Percentiles rank a stretch among this genome's conserved stretches.
These are phyloP conservation scores for Corydoras maculifer DNA, from an alignment of 2,113 vertebrate genomes.

Conservation along the genomic window DNA sequence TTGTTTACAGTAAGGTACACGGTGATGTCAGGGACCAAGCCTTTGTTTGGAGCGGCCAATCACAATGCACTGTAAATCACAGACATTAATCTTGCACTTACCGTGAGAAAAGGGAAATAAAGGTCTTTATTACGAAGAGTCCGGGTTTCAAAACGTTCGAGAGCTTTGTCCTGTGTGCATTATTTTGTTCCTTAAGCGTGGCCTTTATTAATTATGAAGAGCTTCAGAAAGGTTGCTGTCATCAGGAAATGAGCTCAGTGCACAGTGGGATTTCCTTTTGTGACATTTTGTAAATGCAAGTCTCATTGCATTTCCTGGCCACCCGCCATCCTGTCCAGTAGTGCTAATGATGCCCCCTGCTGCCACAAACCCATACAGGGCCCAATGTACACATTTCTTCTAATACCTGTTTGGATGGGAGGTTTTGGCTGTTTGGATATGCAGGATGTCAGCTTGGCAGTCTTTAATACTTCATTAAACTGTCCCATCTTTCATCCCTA, in stretches of 20 bases:
- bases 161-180: not conserved
- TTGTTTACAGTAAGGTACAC: no score
- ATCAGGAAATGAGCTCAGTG: constrained; percentile 40
- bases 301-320: constrained; percentile 35
- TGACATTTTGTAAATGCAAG: constrained; percentile 37
- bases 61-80: no score
- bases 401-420: not conserved
- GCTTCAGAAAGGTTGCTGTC: constrained; percentile 27
- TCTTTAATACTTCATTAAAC: constrained; percentile 37
- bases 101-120: not conserved
- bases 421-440: constrained; percentile 21
- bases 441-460: constrained; percentile 19
- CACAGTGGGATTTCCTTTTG: constrained; percentile 36
- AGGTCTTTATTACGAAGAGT: not conserved
- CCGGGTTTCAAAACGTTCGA: not conserved
- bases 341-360: constrained; percentile 37
- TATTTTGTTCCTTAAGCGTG: constrained; percentile 20
- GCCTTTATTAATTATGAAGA: constrained; percentile 46
- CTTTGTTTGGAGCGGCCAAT: no score
- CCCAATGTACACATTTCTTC: constrained; percentile 11
- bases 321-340: constrained; percentile 33
- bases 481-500: not conserved
- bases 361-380: constrained; percentile 11
- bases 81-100: no score
- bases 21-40: no score